phyloP scores from a whole-genome alignment of 1,140 invertebrate genomes.

The Myzus persicae region DNA sequence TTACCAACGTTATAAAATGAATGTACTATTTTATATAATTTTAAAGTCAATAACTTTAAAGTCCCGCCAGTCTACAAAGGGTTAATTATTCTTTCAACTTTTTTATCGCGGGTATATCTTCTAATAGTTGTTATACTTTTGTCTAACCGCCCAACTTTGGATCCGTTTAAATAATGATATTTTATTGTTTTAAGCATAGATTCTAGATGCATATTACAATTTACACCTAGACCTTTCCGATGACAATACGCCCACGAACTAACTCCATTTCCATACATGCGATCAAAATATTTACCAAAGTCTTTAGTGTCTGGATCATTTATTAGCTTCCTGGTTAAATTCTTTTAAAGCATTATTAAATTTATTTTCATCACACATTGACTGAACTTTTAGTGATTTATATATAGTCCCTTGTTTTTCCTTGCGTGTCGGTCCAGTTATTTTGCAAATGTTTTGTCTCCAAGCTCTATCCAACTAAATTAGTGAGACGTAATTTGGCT shows the following conservation, averaged over 20 bases:
- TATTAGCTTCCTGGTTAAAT: background rate
- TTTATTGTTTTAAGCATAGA: background rate
- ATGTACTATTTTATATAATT: too few relatives aligned
- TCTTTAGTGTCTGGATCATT: background rate
- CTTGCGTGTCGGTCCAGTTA: background rate
- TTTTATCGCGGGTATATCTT: background rate
- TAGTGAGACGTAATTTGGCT: too few relatives aligned
- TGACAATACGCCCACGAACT: background rate
- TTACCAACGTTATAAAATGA: too few relatives aligned
- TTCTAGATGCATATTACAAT: slow-evolving; percentile 11
- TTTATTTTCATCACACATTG: background rate
- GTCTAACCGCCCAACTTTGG: background rate
- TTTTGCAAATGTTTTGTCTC: background rate
- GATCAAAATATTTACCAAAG: background rate
- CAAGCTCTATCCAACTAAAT: background rate
- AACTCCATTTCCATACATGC: background rate
- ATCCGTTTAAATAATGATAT: background rate
- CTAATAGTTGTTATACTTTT: background rate
- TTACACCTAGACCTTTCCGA: background rate
- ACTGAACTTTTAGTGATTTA: slow-evolving; percentile 15
- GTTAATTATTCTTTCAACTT: background rate
- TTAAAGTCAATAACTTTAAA: too few relatives aligned
- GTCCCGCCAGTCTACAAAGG: too few relatives aligned
- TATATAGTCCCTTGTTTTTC: background rate
- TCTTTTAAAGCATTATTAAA: too few relatives aligned